Percentiles rank a stretch among this genome's conserved stretches.
phyloP scores from a whole-genome alignment of 1,140 invertebrate genomes.

The Druon quercuslanigerum region DNA sequence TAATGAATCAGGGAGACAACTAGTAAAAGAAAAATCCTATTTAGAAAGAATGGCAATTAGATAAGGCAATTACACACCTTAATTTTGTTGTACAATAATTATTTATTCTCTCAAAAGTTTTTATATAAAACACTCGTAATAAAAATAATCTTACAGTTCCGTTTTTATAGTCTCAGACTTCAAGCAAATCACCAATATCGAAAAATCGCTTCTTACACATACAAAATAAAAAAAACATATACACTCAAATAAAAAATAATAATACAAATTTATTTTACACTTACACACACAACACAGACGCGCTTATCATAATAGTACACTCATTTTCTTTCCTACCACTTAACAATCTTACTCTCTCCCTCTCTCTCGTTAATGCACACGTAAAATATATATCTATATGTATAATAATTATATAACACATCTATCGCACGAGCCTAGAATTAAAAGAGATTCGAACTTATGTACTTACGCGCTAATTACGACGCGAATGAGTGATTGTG shows the following conservation, averaged over 20 bases:
- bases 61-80: background rate
- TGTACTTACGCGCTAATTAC: conserved; percentile 31
- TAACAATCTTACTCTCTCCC: background rate
- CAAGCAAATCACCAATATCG: background rate
- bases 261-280: conserved; percentile 69
- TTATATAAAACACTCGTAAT: background rate
- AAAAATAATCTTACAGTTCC: background rate
- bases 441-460: background rate
- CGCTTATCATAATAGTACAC: conserved; percentile 35
- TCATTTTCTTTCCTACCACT: conserved; percentile 32
- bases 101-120: conserved; percentile 3
- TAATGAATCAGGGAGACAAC: conserved; percentile 43
- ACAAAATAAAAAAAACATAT: conserved; percentile 43
- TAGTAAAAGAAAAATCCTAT: conserved; percentile 49
- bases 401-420: conserved; percentile 14
- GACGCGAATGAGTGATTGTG: conserved; percentile 6
- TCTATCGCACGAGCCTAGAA: conserved; percentile 24
- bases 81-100: background rate
- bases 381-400: background rate
- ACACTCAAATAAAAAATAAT: conserved; percentile 51
- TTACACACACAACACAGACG: conserved; percentile 64
- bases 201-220: conserved; percentile 36
- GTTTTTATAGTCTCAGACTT: background rate
- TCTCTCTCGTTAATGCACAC: conserved; percentile 24
- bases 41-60: too few species aligned